These are phyloP conservation scores for Pogonus chalceus DNA, from an alignment of 1,140 invertebrate species.

Conservation along the genomic window DNA sequence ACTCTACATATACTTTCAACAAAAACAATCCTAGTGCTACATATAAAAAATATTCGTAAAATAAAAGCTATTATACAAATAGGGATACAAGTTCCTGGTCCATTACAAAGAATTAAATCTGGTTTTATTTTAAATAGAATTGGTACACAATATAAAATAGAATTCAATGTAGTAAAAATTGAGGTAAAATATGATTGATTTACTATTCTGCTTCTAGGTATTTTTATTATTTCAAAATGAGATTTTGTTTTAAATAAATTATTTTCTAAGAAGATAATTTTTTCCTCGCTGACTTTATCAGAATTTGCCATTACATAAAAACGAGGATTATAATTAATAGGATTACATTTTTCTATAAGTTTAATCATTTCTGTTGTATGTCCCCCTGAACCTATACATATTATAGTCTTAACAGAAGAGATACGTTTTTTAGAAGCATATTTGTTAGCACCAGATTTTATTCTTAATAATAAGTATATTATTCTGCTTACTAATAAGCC, in stretches of 20 bases:
- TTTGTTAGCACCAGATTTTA: slow-evolving; percentile 27
- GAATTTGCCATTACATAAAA: slow-evolving; percentile 70
- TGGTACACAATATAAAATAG: slow-evolving; percentile 56
- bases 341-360: slow-evolving; percentile 51
- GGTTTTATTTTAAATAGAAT: slow-evolving; percentile 61
- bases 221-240: slow-evolving; percentile 47
- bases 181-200: slow-evolving; percentile 75
- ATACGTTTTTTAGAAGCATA: slow-evolving; percentile 17
- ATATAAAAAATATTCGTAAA: slow-evolving; percentile 52
- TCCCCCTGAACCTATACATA: slow-evolving; percentile 42
- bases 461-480: slow-evolving; percentile 29
- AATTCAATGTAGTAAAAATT: slow-evolving; percentile 63
- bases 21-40: slow-evolving; percentile 71
- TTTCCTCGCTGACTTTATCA: slow-evolving; percentile 62
- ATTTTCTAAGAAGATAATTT: slow-evolving; percentile 47
- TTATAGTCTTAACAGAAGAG: slow-evolving; percentile 25
- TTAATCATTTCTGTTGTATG: slow-evolving; percentile 85
- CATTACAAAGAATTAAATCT: slow-evolving; percentile 80
- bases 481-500: slow-evolving; percentile 24
- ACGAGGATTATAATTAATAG: slow-evolving; percentile 51
- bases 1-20: slow-evolving; percentile 93
- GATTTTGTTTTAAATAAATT: slow-evolving; percentile 20
- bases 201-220: slow-evolving; percentile 79
- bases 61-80: slow-evolving; percentile 65
- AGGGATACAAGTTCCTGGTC: slow-evolving; percentile 91